These are phyloP conservation scores for Hecatera dysodea DNA, from an alignment of 2,888 invertebrate genomes.

Conservation along the genomic window DNA sequence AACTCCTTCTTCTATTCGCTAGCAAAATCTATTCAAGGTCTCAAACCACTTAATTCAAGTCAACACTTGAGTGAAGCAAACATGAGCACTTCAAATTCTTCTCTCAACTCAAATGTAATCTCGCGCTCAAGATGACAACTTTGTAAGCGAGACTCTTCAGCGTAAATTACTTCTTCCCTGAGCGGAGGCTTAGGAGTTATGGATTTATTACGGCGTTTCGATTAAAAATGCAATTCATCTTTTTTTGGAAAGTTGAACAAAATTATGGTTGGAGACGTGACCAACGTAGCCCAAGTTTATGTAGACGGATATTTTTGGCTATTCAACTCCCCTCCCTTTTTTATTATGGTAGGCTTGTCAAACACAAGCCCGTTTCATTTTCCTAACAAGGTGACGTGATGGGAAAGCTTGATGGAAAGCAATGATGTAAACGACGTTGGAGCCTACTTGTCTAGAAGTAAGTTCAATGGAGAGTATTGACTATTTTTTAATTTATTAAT, in stretches of 20 bases:
- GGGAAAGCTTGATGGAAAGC: too few relatives aligned
- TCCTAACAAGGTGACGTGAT: too few relatives aligned
- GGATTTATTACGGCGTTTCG: conserved; percentile 16
- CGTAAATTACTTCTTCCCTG: conserved; percentile 33
- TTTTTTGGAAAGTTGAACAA: background rate
- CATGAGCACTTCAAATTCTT: conserved; percentile 37
- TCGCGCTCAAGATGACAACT: conserved; percentile 30
- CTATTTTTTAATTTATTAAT: too few relatives aligned
- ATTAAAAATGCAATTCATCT: conserved; percentile 12
- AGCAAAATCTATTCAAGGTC: conserved; percentile 3
- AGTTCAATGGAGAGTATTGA: too few relatives aligned
- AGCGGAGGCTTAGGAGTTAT: background rate
- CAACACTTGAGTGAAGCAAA: conserved; percentile 28
- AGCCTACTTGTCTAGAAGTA: too few relatives aligned
- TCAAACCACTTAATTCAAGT: conserved; percentile 18
- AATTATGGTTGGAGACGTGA: too few relatives aligned
- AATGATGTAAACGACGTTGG: too few relatives aligned
- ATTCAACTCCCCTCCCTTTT: too few relatives aligned
- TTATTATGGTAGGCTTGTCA: too few relatives aligned
- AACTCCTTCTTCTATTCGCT: background rate
- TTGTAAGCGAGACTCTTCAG: conserved; percentile 19
- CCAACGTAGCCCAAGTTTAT: too few relatives aligned
- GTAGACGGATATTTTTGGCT: too few relatives aligned
- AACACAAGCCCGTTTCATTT: too few relatives aligned
- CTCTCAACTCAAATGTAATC: conserved; percentile 56